Percentiles rank a stretch among this genome's conserved stretches.
These are phyloP conservation scores for Caranx ignobilis DNA, from an alignment of 2,113 vertebrate species.

Conservation along the genomic window DNA sequence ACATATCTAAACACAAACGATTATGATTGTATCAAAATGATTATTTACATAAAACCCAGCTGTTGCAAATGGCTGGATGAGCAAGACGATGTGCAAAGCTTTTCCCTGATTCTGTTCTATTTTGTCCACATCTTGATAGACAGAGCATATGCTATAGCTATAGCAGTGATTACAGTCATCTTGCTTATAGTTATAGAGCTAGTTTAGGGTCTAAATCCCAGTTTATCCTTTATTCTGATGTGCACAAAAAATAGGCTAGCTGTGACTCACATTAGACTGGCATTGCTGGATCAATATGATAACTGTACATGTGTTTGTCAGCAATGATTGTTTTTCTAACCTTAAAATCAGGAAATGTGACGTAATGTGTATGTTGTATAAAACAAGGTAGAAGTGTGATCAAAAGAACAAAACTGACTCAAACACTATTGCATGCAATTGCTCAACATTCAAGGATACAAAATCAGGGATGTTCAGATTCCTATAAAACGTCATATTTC, in stretches of 20 bases:
- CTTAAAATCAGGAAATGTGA: slow-evolving; percentile 31
- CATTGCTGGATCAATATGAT: slow-evolving; percentile 18
- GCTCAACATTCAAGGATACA: slow-evolving; percentile 48
- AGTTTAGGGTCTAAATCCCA: not conserved
- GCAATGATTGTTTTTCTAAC: slow-evolving; percentile 8
- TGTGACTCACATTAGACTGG: slow-evolving; percentile 21
- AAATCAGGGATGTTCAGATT: slow-evolving; percentile 32
- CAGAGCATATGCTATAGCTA: not conserved
- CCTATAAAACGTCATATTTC: slow-evolving; percentile 9
- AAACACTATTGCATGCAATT: slow-evolving; percentile 65
- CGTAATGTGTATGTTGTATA: slow-evolving; percentile 50
- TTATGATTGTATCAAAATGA: slow-evolving; percentile 22
- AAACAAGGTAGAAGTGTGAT: slow-evolving; percentile 49
- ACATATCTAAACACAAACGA: slow-evolving; percentile 14
- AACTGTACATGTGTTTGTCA: slow-evolving; percentile 27
- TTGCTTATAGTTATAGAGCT: not conserved
- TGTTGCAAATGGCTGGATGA: slow-evolving; percentile 24
- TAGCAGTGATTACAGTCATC: slow-evolving; percentile 17
- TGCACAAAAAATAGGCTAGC: slow-evolving; percentile 27
- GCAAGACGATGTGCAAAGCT: slow-evolving; percentile 46
- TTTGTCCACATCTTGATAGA: slow-evolving; percentile 21
- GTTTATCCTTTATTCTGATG: slow-evolving; percentile 1
- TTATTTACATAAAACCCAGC: slow-evolving; percentile 43
- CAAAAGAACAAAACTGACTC: slow-evolving; percentile 38
- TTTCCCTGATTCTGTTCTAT: slow-evolving; percentile 53